Evolutionary conservation across 2,113 vertebrate species (phyloP).

Genomic region (Beaufortia kweichowensis): DNA sequence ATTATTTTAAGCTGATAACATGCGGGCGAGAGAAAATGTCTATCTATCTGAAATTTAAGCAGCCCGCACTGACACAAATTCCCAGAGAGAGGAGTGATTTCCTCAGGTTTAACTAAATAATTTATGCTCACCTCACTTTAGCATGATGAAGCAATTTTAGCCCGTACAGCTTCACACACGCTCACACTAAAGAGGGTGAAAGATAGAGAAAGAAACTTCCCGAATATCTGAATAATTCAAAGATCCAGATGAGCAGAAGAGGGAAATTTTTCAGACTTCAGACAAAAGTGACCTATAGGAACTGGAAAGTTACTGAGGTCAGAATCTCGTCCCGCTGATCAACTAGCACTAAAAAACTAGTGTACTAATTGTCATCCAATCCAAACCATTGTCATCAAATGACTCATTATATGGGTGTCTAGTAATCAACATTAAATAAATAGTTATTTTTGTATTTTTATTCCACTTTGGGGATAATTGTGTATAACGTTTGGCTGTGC

Average conservation of each 20-base stretch:
- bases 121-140: conserved; percentile 92
- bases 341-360: too few relatives aligned
- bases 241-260: conserved; percentile 80
- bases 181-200: conserved; percentile 6
- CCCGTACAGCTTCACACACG: conserved; percentile 82
- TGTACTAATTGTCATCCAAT: too few relatives aligned
- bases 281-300: not conserved
- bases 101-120: conserved; percentile 95
- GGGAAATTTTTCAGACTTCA: conserved; percentile 71
- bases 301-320: not conserved
- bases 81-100: conserved; percentile 84
- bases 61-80: conserved; percentile 78
- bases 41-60: conserved; percentile 84
- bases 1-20: conserved; percentile 38
- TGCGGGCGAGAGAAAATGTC: conserved; percentile 53
- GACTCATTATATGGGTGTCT: too few relatives aligned
- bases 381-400: too few relatives aligned
- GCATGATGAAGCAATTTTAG: conserved; percentile 97
- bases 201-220: conserved; percentile 71
- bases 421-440: too few relatives aligned
- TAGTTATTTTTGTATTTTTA: too few relatives aligned
- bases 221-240: conserved; percentile 93
- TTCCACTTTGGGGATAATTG: too few relatives aligned
- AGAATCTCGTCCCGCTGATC: not conserved
- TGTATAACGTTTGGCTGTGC: too few relatives aligned